Base-by-base conservation (phyloP, 2,888 invertebrate genomes). In the Punctoribates punctum region DNA sequence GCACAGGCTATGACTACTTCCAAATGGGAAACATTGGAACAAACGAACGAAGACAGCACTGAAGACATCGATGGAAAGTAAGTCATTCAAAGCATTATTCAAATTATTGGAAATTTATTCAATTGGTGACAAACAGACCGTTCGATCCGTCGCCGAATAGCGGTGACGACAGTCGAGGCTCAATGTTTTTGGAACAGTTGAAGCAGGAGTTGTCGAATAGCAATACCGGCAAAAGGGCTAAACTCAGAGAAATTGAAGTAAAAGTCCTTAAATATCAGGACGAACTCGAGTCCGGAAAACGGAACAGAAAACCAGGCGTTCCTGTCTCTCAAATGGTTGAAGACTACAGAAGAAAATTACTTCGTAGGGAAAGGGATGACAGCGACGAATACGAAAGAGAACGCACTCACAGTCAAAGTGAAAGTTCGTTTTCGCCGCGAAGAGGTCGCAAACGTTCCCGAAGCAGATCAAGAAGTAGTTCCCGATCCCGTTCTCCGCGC, bases 231-330 rank as follows among this genome's bases (percentile, higher is more conserved):
- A 76, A 81, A 75, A 67, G 81, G 74, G 79, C 80, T 11, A 81
- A 85, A 80, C 81, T 87, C 6, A 88, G 97, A 29, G 96, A 97
- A 84, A 93, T 99, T 81, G 98, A 98, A 86, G 89, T 86, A 80
- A 94, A 94, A 86, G 93, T 94, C 74, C 88, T 97, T 86, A 92
- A 93, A 83, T 97, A 95, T 86, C 94, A 95, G 84, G 97, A 97
- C 86, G 96, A 96, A 84, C 84, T 97, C 81, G 97, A 97, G 85
- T 90, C 90, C 2, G 96, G 96, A 0, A 88, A 89, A 81, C 87
- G 91, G 77, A 87, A 88, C 48, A 83, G 91, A 27, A 90, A 92
- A 81, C 84, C 88, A 73, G 92, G 89, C 8, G 91, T 92, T 88
- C 87, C 90, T 11, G 86, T 93, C 79, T 85, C 88, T 67, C 90